Base-by-base conservation (phyloP, 2,113 vertebrate species). In the Macrotis lagotis region DNA sequence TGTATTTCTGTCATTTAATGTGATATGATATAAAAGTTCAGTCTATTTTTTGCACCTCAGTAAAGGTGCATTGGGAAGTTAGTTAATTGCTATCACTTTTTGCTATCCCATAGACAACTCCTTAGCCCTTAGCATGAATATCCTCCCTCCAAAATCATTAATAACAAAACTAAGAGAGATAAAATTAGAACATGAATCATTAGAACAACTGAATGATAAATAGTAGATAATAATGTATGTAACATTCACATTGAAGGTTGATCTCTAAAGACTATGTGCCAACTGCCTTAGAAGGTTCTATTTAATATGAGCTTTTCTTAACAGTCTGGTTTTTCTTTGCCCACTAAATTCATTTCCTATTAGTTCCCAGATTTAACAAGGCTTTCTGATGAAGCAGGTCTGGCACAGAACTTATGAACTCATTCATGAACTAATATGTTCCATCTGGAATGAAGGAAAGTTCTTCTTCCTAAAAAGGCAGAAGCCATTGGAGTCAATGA, bases 361-460 rank as follows among this genome's bases (percentile, higher is more conserved):
- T 97, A 91, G 96, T 97, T 91, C n/a, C 3, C 0, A 89, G 55
- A 94, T 97, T 97, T 98, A 97, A 97, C 94, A 96, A 95, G 97
- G 0, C 92, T 97, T 97, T 88, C 89, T 22, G 26, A 94, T 91
- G 96, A 97, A 97, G 93, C 66, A 91, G 91, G 93, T 95, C 97
- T 98, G 97, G 94, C 96, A 93, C 53, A 95, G 92, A 95, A 92
- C 96, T 97, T 97, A 97, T 97, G 97, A 98, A 97, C 96, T 97
- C 97, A 96, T 95, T 91, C 74, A 91, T 55, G 25, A 47, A 91
- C 92, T 97, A 97, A 97, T 97, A 96, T 97, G 92, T 90, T 92
- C 96, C 97, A 97, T 59, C 96, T 97, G 97, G 95, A 93, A 97
- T 95, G 96, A 93, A 97, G 92, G 96, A 95, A 97, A 96, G 92